Evolutionary conservation across 2,113 vertebrate species (phyloP).

Genomic region (Sardina pilchardus): DNA sequence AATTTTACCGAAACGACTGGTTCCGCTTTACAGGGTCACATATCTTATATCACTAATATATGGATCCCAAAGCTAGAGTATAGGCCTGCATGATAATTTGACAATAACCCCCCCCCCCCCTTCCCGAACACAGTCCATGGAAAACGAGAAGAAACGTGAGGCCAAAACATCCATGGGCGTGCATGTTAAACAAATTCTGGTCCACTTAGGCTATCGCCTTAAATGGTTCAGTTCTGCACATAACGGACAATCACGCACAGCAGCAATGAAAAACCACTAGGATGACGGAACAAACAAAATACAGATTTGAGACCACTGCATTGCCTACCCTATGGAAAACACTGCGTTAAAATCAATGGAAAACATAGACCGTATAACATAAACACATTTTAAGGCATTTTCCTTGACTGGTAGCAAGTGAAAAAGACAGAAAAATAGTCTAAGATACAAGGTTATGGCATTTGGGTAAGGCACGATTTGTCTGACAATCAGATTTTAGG

Average conservation of each 20-base stretch:
- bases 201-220: constrained; percentile 32
- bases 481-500: neutral
- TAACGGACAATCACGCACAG: constrained; percentile 22
- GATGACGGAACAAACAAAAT: constrained; percentile 13
- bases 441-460: neutral
- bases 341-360: constrained; percentile 7
- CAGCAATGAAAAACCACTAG: neutral
- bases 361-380: neutral
- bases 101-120: neutral
- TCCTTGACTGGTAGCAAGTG: neutral
- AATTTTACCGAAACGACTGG: no score
- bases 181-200: constrained; percentile 27
- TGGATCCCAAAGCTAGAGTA: neutral
- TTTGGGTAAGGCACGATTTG: neutral
- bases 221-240: constrained; percentile 38
- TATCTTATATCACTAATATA: neutral
- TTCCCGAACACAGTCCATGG: neutral
- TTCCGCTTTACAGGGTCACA: no score
- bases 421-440: neutral
- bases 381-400: neutral
- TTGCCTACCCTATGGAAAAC: neutral
- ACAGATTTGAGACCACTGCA: constrained; percentile 6
- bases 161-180: constrained; percentile 17
- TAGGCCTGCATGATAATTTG: neutral
- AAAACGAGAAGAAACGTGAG: neutral